Evolutionary conservation across 2,797 vertebrate genomes (phyloP), one percentile per base, ranked within the genome.

Genomic region (Phataginus tricuspis): DNA sequence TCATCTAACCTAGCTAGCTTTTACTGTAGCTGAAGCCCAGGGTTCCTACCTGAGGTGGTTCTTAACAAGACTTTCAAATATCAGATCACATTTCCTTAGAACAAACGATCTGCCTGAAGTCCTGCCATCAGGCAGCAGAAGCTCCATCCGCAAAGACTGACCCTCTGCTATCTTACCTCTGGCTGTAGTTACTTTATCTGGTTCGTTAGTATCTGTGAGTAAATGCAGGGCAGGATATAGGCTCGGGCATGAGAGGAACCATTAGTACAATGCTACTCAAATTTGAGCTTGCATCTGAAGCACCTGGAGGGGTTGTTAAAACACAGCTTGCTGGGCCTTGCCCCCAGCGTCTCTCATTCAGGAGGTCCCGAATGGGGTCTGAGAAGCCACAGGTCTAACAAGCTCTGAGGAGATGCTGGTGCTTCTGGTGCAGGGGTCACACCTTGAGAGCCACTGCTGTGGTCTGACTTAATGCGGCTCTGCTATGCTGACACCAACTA

Each of bases 41-140:
- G 3, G 18, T 42, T 71, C 49, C 92, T 82, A 37, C 18, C 39
- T 77, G 23, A 80, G 42, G 74, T 18, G 37, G 61, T 84, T 84
- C 61, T 90, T 63, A 90, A 68, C 12, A 82, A 31, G 39, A 69
- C 49, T 97, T 66, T n/a, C 87, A 93, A 93, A 61, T 55, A 75
- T 27, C 59, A 74, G 85, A 49, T 64, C 34, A 63, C 21, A 15
- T 75, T 86, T 92, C 66, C 74, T 86, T 66, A 86, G 80, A 94
- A 69, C 66, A 93, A 85, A 96, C 53, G 15, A 53, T 37, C n/a
- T 82, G n/a, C 19, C 45, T 72, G 25, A 86, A 82, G 42, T 66
- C 59, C 31, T 83, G 64, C 59, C n/a, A 18, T 69, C 19, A 71
- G 66, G 37, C 34, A 80, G 18, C 4, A 64, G 71, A 5, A 63